phyloP scores from a whole-genome alignment of 2,797 vertebrate species.

The Microcaecilia unicolor region DNA sequence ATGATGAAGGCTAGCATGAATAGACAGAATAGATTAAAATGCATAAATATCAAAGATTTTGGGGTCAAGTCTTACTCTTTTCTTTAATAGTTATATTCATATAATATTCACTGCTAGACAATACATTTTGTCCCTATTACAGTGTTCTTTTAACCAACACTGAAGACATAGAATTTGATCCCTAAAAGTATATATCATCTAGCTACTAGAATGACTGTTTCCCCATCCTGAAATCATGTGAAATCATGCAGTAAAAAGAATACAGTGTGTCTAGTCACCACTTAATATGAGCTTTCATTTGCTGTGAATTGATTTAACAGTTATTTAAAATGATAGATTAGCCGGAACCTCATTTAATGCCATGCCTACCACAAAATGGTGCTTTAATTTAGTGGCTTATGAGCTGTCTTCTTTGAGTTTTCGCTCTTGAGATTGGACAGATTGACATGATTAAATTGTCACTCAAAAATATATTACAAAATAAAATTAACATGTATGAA shows the following conservation, averaged over 20 bases:
- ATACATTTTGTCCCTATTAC: no score
- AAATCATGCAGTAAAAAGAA: not conserved
- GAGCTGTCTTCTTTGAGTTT: constrained; percentile 1
- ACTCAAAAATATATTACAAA: constrained; percentile 3
- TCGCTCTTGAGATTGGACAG: not conserved
- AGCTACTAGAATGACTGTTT: no score
- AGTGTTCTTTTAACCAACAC: no score
- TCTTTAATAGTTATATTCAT: no score
- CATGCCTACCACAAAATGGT: not conserved
- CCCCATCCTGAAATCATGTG: not conserved
- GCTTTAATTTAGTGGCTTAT: not conserved
- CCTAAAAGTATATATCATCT: no score
- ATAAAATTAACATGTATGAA: no score
- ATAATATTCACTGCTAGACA: no score
- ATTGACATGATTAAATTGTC: not conserved
- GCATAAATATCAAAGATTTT: no score
- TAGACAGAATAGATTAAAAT: no score
- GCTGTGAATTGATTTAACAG: not conserved
- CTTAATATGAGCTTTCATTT: not conserved
- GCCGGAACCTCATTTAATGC: not conserved
- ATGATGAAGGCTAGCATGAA: no score
- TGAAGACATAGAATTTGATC: no score
- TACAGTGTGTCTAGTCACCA: not conserved
- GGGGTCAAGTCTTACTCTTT: no score
- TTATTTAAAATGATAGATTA: not conserved